Conservation (phyloP, 2,113 vertebrate genomes). For the Kryptolebias marmoratus region DNA sequence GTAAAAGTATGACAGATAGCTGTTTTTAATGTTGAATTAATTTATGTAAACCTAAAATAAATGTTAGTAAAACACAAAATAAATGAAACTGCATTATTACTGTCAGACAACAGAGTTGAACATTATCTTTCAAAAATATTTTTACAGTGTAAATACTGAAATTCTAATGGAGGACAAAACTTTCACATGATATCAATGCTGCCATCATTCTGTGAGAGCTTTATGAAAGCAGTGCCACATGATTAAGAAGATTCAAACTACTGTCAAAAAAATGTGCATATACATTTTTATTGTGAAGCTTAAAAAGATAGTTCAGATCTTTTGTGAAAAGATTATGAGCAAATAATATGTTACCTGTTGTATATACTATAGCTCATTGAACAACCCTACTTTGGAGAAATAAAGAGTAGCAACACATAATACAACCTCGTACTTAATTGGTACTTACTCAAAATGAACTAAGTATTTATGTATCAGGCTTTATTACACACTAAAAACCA, state of each 20-base stretch:
- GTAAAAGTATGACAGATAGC: no score
- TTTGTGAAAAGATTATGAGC: no score
- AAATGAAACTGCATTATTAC: not conserved
- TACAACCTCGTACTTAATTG: no score
- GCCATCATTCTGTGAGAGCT: not conserved
- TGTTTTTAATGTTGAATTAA: no score
- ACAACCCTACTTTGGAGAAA: no score
- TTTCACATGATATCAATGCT: conserved; percentile 1
- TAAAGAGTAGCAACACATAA: no score
- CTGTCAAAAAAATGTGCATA: conserved; percentile 21
- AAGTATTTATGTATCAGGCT: no score
- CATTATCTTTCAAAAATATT: not conserved
- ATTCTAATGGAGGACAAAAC: not conserved
- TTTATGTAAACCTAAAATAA: not conserved
- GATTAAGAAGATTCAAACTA: conserved; percentile 27
- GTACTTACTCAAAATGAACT: no score
- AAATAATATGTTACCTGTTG: no score
- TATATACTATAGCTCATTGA: no score
- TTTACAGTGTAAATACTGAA: conserved; percentile 32
- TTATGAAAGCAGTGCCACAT: not conserved
- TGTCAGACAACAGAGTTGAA: not conserved
- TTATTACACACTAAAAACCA: no score
- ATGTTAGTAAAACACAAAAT: conserved; percentile 20
- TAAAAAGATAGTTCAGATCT: conserved; percentile 11
- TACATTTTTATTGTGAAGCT: conserved; percentile 5